These are phyloP conservation scores for Catocala nupta DNA, from an alignment of 2,888 invertebrate species.

Conservation along the genomic window DNA sequence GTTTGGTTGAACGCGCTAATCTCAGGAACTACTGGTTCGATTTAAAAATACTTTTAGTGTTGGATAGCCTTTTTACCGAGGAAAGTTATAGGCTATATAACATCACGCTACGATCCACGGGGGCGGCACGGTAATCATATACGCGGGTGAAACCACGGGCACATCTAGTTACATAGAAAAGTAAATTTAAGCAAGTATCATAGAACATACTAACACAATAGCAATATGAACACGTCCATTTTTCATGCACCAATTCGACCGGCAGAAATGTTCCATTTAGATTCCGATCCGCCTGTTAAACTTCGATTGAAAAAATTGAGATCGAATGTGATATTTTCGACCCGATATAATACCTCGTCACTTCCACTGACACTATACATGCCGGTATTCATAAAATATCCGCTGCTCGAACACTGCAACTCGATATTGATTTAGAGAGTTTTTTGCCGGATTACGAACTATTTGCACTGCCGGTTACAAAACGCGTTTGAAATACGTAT, in stretches of 20 bases:
- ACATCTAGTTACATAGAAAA: no score
- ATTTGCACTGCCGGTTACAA: conserved; percentile 15
- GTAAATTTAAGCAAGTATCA: no score
- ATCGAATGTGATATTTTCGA: conserved; percentile 16
- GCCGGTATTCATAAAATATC: conserved; percentile 35
- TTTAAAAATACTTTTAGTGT: no score
- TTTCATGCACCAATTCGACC: not conserved
- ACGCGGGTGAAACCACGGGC: no score
- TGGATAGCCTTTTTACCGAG: no score
- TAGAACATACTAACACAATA: no score
- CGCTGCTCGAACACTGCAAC: conserved; percentile 13
- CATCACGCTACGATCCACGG: no score
- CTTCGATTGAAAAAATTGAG: not conserved
- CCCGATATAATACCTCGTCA: conserved; percentile 29
- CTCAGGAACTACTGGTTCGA: no score
- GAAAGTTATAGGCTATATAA: no score
- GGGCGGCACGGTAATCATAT: no score
- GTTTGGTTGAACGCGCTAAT: no score
- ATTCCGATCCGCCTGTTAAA: conserved; percentile 2
- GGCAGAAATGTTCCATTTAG: not conserved
- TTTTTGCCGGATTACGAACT: conserved; percentile 14
- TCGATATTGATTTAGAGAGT: conserved; percentile 37
- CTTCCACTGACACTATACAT: conserved; percentile 21
- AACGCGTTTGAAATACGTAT: no score
- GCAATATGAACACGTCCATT: not conserved